phyloP scores from a whole-genome alignment of 53 echinoderm and acorn worm species.

The Pentamera pediparva region DNA sequence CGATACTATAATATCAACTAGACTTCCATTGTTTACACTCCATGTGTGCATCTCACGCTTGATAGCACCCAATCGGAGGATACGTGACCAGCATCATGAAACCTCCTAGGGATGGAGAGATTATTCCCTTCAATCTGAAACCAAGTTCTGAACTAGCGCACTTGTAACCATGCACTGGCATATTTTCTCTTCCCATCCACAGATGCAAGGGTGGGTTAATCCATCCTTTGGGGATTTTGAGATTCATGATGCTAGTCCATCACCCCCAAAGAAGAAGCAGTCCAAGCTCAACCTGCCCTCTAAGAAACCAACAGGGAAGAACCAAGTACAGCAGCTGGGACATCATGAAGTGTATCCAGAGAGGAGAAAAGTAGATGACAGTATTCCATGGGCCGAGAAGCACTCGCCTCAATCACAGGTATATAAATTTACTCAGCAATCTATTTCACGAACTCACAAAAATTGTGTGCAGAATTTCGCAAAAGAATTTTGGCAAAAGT shows the following conservation, averaged over 20 bases:
- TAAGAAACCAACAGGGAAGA: neutral
- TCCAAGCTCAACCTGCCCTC: neutral
- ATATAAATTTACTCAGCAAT: neutral
- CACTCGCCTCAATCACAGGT: slow-evolving; percentile 26
- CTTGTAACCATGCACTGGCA: too few relatives aligned
- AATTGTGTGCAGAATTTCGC: too few relatives aligned
- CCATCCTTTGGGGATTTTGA: slow-evolving; percentile 63
- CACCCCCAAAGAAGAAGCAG: slow-evolving; percentile 3
- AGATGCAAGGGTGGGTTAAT: slow-evolving; percentile 71
- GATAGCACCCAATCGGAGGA: too few relatives aligned
- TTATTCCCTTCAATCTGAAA: too few relatives aligned
- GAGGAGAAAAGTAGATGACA: slow-evolving; percentile 26
- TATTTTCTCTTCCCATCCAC: neutral
- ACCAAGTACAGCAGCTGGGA: neutral
- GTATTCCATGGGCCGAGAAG: slow-evolving; percentile 37
- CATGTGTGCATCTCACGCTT: too few relatives aligned
- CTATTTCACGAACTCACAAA: too few relatives aligned
- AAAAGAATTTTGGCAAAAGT: too few relatives aligned
- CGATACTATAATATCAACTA: too few relatives aligned
- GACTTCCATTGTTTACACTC: too few relatives aligned
- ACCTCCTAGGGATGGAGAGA: too few relatives aligned
- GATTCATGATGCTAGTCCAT: slow-evolving; percentile 4
- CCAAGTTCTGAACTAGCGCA: too few relatives aligned
- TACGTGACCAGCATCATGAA: too few relatives aligned
- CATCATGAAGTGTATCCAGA: neutral